Percentiles rank a stretch among this genome's conserved stretches.
Evolutionary conservation across 2,113 vertebrate species (phyloP).

Genomic region (Formicarius rufipectus): DNA sequence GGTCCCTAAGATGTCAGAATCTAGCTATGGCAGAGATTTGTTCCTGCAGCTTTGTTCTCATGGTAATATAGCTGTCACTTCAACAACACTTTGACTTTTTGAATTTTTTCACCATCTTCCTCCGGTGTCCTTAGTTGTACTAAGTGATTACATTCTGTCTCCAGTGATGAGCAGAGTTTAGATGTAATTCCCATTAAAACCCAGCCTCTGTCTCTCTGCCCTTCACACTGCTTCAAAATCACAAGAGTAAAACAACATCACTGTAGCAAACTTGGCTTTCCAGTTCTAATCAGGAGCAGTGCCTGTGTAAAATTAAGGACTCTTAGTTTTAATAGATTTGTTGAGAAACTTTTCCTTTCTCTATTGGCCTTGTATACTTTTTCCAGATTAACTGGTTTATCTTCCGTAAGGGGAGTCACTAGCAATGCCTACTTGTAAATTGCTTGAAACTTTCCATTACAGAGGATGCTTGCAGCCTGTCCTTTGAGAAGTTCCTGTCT

Average conservation of each 20-base stretch:
- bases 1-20: background rate
- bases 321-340: background rate
- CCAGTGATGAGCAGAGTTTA: background rate
- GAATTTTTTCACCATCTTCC: background rate
- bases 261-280: background rate
- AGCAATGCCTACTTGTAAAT: background rate
- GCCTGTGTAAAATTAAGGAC: background rate
- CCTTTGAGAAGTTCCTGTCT: background rate
- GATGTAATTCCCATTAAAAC: background rate
- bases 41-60: slow-evolving; percentile 4
- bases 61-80: background rate
- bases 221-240: background rate
- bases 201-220: background rate
- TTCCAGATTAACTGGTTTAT: background rate
- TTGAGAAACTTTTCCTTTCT: background rate
- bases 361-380: background rate
- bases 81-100: background rate
- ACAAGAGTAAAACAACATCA: background rate
- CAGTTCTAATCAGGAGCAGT: background rate
- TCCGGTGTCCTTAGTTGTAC: background rate
- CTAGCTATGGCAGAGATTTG: background rate
- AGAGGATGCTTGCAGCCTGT: background rate
- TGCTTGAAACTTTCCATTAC: background rate
- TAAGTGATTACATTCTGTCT: background rate
- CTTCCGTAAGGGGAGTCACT: background rate